Evolutionary conservation across 1,140 invertebrate genomes (phyloP).

Genomic region (Cepaea nemoralis): DNA sequence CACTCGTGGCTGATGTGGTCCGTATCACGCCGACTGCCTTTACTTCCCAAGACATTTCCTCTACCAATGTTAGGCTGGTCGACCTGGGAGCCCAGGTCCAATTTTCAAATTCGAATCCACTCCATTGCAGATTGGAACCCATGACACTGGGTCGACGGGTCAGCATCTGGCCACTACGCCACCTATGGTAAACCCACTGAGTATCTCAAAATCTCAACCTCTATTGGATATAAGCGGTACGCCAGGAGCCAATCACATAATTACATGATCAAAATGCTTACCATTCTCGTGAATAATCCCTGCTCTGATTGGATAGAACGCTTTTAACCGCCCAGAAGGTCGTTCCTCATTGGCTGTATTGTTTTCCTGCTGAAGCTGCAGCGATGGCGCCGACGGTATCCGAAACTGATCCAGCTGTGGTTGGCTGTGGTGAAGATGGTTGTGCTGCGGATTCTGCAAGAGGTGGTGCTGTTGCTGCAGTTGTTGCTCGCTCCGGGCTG

Average conservation of each 20-base stretch:
- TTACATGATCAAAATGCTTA: not conserved
- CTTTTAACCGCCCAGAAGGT: not conserved
- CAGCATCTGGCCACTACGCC: no score
- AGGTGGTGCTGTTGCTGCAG: slow-evolving; percentile 35
- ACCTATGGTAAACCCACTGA: no score
- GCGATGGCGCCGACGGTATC: slow-evolving; percentile 8
- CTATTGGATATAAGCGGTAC: no score
- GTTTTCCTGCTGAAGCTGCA: not conserved
- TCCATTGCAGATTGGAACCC: no score
- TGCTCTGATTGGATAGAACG: not conserved
- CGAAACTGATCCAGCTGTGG: slow-evolving; percentile 3
- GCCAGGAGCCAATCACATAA: not conserved
- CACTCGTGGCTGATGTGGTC: no score
- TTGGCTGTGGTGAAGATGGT: slow-evolving; percentile 9
- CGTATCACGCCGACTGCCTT: no score
- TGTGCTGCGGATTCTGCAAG: slow-evolving; percentile 5
- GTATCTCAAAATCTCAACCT: no score
- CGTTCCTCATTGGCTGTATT: not conserved
- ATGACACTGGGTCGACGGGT: no score
- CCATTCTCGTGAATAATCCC: not conserved
- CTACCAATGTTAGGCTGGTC: no score
- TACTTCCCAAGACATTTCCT: no score
- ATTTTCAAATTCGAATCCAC: no score
- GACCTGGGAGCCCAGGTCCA: no score
- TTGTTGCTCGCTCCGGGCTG: slow-evolving; percentile 61